Evolutionary conservation across 1,140 invertebrate species (phyloP).

Genomic region (Ips nitidus): DNA sequence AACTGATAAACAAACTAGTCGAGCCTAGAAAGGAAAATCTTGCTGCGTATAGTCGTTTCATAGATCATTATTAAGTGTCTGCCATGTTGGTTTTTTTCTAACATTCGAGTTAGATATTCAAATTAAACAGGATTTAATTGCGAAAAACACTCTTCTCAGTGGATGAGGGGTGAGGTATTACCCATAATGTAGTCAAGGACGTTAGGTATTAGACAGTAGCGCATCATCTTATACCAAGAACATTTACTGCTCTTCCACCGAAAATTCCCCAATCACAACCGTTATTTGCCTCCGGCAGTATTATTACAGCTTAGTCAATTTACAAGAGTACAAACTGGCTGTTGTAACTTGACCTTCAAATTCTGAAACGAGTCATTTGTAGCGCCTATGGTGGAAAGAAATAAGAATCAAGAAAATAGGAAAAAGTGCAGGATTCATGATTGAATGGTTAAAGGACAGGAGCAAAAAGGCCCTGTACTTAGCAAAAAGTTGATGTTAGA

Average conservation of each 20-base stretch:
- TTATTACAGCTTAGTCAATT: too few relatives aligned
- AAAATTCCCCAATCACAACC: background rate
- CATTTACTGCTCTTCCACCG: background rate
- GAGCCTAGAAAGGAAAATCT: constrained; percentile 1
- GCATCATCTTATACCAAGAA: background rate
- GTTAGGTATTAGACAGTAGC: constrained; percentile 24
- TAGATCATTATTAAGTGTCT: constrained; percentile 29
- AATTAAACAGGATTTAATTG: constrained; percentile 33
- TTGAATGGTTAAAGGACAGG: constrained; percentile 12
- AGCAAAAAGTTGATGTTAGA: constrained; percentile 21
- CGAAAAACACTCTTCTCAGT: constrained; percentile 8
- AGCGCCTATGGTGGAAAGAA: constrained; percentile 8
- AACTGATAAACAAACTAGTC: background rate
- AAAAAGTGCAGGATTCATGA: constrained; percentile 10
- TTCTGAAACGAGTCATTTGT: background rate
- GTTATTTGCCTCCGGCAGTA: too few relatives aligned
- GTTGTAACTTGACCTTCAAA: too few relatives aligned
- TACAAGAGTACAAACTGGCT: too few relatives aligned
- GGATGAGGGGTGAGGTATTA: constrained; percentile 24
- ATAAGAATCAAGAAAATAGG: constrained; percentile 13
- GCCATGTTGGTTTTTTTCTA: constrained; percentile 33
- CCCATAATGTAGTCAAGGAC: constrained; percentile 29
- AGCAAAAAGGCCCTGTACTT: constrained; percentile 13
- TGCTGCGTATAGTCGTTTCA: constrained; percentile 9
- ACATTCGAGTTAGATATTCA: constrained; percentile 31